phyloP scores from a whole-genome alignment of 2,888 invertebrate species.

The Folsomia manolachei region DNA sequence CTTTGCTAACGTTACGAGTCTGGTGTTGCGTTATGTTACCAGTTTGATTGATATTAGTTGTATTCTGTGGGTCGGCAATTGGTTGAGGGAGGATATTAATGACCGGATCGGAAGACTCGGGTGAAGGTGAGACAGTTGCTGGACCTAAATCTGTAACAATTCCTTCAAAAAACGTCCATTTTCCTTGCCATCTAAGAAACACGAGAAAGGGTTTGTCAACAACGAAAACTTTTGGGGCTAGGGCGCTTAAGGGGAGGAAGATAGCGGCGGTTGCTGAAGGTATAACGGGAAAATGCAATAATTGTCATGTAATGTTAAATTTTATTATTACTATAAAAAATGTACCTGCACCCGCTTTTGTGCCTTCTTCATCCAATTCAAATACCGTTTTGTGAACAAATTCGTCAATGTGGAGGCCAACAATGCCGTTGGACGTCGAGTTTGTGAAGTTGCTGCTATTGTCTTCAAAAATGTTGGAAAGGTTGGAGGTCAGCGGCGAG shows the following conservation, averaged over 20 bases:
- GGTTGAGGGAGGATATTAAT: neutral
- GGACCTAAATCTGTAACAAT: conserved; percentile 6
- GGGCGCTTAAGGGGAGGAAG: conserved; percentile 21
- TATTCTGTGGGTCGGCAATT: neutral
- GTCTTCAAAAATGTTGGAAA: conserved; percentile 13
- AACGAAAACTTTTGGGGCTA: neutral
- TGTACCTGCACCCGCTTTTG: conserved; percentile 18
- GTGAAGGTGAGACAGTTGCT: no score
- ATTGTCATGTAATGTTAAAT: no score
- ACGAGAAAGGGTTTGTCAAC: conserved; percentile 11
- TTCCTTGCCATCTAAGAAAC: neutral
- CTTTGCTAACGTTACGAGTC: neutral
- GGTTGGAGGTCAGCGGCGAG: neutral
- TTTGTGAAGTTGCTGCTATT: neutral
- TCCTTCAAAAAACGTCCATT: conserved; percentile 16
- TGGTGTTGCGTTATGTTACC: neutral
- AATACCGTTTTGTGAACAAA: conserved; percentile 25
- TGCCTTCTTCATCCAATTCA: conserved; percentile 24
- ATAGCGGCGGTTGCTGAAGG: conserved; percentile 20
- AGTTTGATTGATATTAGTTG: neutral
- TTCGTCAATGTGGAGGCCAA: neutral
- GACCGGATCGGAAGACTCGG: neutral
- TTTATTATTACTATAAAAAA: no score
- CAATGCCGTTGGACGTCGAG: neutral
- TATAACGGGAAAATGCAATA: no score